phyloP scores from a whole-genome alignment of 2,113 vertebrate genomes.

The Dicerorhinus sumatrensis region DNA sequence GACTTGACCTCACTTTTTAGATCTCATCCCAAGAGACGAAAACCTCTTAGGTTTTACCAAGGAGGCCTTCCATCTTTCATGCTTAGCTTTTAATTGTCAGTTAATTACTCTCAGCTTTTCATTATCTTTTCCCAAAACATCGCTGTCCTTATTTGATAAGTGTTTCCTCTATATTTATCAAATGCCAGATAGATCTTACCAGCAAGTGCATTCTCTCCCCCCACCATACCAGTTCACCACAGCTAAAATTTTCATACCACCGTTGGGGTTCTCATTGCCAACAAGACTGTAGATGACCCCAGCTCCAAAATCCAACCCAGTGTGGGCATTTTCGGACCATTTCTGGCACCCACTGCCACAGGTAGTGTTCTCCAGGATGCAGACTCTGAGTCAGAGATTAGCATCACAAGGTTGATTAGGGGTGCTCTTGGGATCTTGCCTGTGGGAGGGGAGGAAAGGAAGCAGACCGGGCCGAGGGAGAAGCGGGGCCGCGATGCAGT shows the following conservation, averaged over 20 bases:
- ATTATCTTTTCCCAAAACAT: neutral
- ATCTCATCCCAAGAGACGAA: neutral
- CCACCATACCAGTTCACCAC: accelerated
- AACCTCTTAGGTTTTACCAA: neutral
- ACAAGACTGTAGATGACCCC: neutral
- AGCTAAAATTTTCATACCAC: too few species aligned
- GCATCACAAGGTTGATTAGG: accelerated
- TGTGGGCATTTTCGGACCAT: accelerated
- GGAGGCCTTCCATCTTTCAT: neutral
- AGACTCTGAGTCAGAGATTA: neutral
- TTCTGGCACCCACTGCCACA: neutral
- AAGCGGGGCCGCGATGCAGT: neutral
- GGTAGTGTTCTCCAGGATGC: neutral
- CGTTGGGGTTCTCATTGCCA: neutral
- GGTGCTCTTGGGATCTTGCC: neutral
- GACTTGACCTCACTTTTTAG: neutral
- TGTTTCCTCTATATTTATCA: neutral
- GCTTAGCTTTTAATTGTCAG: neutral
- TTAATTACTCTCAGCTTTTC: neutral
- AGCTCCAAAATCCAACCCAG: neutral
- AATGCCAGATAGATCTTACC: neutral
- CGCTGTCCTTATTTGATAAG: neutral
- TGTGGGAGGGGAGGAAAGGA: neutral
- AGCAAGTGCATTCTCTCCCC: accelerated
- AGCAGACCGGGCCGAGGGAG: neutral